Evolutionary conservation across 2,797 vertebrate genomes (phyloP).

Genomic region (Esox masquinongy): DNA sequence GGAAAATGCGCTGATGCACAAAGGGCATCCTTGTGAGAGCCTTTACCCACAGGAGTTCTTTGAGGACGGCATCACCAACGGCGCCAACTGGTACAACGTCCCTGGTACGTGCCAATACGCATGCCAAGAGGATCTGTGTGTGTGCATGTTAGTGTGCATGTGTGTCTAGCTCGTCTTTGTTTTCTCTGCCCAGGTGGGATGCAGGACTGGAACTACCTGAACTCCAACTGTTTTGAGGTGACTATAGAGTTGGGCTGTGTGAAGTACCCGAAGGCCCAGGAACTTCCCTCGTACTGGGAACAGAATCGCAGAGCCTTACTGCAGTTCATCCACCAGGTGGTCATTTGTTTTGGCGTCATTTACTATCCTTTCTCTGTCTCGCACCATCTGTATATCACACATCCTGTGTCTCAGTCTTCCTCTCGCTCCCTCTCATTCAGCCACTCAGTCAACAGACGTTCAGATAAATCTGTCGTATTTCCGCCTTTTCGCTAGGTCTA

Average conservation of each 20-base stretch:
- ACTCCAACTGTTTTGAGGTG: conserved; percentile 98
- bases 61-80: conserved; percentile 92
- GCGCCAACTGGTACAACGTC: conserved; percentile 94
- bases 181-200: conserved; percentile 84
- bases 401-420: background rate
- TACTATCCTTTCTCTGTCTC: background rate
- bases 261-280: conserved; percentile 85
- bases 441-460: background rate
- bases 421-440: background rate
- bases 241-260: conserved; percentile 94
- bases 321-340: conserved; percentile 92
- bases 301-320: conserved; percentile 87
- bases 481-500: too few species aligned
- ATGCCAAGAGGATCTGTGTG: background rate
- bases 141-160: background rate
- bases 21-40: conserved; percentile 86
- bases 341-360: background rate
- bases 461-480: background rate
- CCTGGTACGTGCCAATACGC: conserved; percentile 74
- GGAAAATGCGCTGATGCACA: conserved; percentile 90
- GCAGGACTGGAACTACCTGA: conserved; percentile 99
- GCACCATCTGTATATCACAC: too few species aligned
- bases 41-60: conserved; percentile 86
- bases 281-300: conserved; percentile 89
- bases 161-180: background rate